Conservation (phyloP, 2,888 invertebrate species). For the Escarpia spicata region DNA sequence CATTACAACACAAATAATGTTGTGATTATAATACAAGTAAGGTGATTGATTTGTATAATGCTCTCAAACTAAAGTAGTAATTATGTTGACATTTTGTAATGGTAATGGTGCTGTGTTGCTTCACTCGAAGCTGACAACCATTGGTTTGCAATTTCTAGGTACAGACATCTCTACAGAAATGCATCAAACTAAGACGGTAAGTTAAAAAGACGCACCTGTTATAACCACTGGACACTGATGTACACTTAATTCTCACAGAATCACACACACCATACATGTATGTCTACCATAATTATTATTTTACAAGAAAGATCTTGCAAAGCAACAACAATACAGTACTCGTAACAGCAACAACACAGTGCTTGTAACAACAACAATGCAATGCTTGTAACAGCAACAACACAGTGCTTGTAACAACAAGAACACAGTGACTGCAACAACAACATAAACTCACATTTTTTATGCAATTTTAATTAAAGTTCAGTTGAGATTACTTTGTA, state of each 20-base stretch:
- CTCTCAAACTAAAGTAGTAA: background rate
- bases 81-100: background rate
- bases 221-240: background rate
- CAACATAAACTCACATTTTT: background rate
- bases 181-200: background rate
- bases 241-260: background rate
- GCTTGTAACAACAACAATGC: background rate
- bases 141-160: background rate
- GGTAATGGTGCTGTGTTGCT: background rate
- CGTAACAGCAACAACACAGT: background rate
- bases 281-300: too few relatives aligned
- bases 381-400: conserved; percentile 70
- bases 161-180: conserved; percentile 19
- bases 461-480: background rate
- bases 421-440: conserved; percentile 63
- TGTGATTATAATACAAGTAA: background rate
- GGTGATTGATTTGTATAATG: background rate
- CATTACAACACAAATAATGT: background rate
- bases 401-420: background rate
- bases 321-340: conserved; percentile 65
- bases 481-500: background rate
- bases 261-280: background rate
- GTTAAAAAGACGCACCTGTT: background rate
- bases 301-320: too few relatives aligned
- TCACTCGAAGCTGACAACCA: background rate